These are phyloP conservation scores for Mobula birostris DNA, from an alignment of 2,113 vertebrate species.

Conservation along the genomic window DNA sequence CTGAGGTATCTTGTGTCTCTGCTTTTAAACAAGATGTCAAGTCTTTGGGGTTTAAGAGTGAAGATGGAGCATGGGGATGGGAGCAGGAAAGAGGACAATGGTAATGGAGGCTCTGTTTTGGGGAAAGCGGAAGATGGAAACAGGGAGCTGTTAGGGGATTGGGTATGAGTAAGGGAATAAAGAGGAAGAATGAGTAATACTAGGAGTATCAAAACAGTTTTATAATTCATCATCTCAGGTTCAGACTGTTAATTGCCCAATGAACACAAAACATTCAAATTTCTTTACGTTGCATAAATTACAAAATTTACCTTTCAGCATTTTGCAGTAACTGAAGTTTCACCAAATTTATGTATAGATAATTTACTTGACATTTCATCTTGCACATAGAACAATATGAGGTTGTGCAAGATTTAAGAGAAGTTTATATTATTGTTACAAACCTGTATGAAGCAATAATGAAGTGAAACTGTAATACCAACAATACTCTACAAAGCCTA, in stretches of 20 bases:
- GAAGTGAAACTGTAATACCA: neutral
- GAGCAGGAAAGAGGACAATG: slow-evolving; percentile 40
- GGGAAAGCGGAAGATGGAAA: neutral
- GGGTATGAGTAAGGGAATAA: neutral
- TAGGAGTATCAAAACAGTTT: neutral
- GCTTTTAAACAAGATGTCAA: no score
- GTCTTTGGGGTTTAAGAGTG: no score
- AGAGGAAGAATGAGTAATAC: neutral
- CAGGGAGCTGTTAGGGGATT: neutral
- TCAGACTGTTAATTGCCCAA: neutral
- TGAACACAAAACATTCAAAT: neutral
- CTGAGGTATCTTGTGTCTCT: no score
- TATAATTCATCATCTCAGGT: neutral
- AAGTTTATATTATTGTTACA: neutral
- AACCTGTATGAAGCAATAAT: neutral
- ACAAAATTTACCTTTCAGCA: neutral
- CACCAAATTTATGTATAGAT: neutral
- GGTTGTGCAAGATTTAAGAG: slow-evolving; percentile 8
- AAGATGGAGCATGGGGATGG: slow-evolving; percentile 39
- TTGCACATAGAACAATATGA: neutral
- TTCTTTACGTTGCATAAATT: neutral
- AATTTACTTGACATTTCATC: neutral
- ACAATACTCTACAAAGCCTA: neutral
- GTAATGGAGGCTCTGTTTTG: neutral
- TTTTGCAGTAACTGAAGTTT: neutral